Evolutionary conservation across 1,140 invertebrate genomes (phyloP), one percentile per base, ranked within the genome.

Genomic region (Papilio polyxenes): DNA sequence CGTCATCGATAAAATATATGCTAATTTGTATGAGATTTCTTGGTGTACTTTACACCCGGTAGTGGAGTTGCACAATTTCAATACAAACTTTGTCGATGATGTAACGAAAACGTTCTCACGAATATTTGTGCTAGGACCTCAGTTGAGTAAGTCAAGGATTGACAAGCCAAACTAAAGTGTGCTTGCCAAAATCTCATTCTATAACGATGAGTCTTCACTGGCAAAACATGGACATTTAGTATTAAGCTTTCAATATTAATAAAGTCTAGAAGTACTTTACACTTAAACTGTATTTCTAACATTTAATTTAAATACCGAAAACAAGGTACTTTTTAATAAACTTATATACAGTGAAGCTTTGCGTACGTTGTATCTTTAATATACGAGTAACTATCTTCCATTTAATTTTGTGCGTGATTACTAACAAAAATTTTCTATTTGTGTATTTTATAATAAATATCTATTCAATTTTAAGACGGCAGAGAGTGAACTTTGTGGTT

Each of bases 241-340:
- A 8, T n/a, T 20, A 62, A 62, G 59, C n/a, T 62, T 59, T 5
- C n/a, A 59, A 62, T 20, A 62, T 62, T 15, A 37, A 69, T 69
- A 10, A 69, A 72, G n/a, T 31, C 23, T 9, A 31, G 62, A 65
- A 65, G 23, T 72, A 72, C 11, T 0, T 69, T 40, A 69, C 65
- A 69, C 13, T 37, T 10, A 69, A 69, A 31, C 62, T 9, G 65
- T 40, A 69, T 69, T 7, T 13, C 11, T 17, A 72, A 72, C 31
- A 7, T 72, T 72, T 72, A 37, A 72, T 72, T 40, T 72, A 31
- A 72, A 72, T 72, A 37, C 65, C 65, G 31, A 72, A 72, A 65
- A 65, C 2, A 20, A 65, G 23, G 23, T 37, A 4, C 31, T 31
- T 37, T 72, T 72, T 31, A 31, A 65, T 40, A 37, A 40, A 72